Conservation (phyloP, 2,888 invertebrate species). For the Clepsis dumicolana region DNA sequence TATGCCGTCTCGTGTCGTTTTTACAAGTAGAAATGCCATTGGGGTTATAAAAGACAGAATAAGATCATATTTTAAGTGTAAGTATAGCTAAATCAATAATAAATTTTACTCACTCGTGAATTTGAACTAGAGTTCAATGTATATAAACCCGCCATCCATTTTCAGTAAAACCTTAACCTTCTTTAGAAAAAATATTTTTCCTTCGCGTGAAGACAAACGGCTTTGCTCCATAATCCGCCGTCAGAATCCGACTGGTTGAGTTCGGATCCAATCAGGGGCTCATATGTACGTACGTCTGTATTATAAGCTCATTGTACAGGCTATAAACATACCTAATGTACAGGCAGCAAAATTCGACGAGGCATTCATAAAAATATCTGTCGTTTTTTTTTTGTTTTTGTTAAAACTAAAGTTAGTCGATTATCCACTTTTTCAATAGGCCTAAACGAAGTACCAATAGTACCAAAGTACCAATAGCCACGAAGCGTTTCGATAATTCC, state of each 20-base stretch:
- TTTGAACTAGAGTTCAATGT: background rate
- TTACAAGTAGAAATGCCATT: too few relatives aligned
- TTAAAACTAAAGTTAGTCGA: too few relatives aligned
- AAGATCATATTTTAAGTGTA: too few relatives aligned
- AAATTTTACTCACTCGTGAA: background rate
- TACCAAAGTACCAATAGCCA: too few relatives aligned
- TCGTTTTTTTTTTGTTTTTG: too few relatives aligned
- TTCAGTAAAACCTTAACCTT: background rate
- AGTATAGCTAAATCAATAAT: too few relatives aligned
- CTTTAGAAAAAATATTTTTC: slow-evolving; percentile 4
- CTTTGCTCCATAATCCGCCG: slow-evolving; percentile 14
- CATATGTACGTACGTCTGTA: background rate
- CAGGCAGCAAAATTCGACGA: background rate
- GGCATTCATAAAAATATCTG: background rate
- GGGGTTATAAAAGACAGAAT: too few relatives aligned
- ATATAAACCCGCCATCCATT: slow-evolving; percentile 5
- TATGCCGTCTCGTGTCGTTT: too few relatives aligned
- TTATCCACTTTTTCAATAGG: too few relatives aligned
- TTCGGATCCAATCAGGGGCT: slow-evolving; percentile 27
- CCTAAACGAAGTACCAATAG: too few relatives aligned
- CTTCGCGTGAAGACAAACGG: slow-evolving; percentile 13
- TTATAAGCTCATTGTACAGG: slow-evolving; percentile 8
- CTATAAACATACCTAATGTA: background rate
- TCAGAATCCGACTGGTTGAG: slow-evolving; percentile 12
- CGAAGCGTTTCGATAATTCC: too few relatives aligned